Base-by-base conservation (phyloP, 1,140 invertebrate species). In the Brachystomella parvula region DNA sequence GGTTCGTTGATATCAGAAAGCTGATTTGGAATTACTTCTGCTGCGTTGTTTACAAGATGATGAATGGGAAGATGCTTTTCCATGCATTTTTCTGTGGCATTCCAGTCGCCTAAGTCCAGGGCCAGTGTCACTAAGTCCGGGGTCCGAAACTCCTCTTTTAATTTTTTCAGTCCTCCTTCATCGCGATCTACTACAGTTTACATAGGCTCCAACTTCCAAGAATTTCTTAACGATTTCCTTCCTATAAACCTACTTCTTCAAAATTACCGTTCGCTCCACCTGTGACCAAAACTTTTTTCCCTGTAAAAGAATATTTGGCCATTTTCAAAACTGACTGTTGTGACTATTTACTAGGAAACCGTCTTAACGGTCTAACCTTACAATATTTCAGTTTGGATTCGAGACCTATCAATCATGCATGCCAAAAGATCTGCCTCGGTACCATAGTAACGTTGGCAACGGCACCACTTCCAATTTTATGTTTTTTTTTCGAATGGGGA, bases 11-110 rank as follows among this genome's bases (percentile, higher is more conserved):
- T 32, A 2, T 67, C 26, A 2, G 33, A 2, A 57, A 67, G 28
- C 3, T 29, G 44, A 12, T 33, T 59, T 3, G 28, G n/a, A 29
- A 53, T 59, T 24, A 33, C 28, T 24, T 62, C 47, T 19, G 60
- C 65, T 12, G 66, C 66, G 60, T 68, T 68, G 31, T 68, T 68
- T 1, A 68, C 61, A 15, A 68, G 29, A 35, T 68, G 66, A 31
- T 68, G 61, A 44, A 68, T 44, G 19, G 49, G 32, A 1, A 17
- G 47, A 2, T 63, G 19, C 35, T 12, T 12, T 24, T 47, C 31
- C 1, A 64, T 21, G 12, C n/a, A n/a, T n/a, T n/a, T n/a, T n/a
- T n/a, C n/a, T n/a, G 49, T 53, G 9, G 24, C 49, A 12, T 53
- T 24, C 49, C 49, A 53, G 24, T 53, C 24, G 12, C 15, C 6